These are phyloP conservation scores for Gopherus flavomarginatus DNA, from an alignment of 2,113 vertebrate species.

Conservation along the genomic window DNA sequence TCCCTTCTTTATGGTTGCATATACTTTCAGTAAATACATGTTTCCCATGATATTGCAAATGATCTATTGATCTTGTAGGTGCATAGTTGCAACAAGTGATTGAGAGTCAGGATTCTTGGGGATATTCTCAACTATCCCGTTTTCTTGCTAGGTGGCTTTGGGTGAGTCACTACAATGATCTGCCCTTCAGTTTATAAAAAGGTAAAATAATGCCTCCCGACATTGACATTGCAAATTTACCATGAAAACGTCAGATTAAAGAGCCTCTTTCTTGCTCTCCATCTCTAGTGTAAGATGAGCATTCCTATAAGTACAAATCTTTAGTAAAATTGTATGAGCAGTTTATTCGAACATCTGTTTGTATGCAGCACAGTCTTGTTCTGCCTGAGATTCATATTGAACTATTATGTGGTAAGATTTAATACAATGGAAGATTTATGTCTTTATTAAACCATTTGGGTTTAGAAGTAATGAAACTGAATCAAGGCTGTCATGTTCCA, in stretches of 20 bases:
- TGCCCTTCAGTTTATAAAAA: neutral
- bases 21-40: neutral
- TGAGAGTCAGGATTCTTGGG: neutral
- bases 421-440: neutral
- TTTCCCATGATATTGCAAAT: neutral
- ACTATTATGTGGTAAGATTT: neutral
- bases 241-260: neutral
- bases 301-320: neutral
- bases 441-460: neutral
- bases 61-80: neutral
- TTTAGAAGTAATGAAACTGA: neutral
- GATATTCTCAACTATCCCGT: neutral
- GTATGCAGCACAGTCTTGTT: accelerated
- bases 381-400: neutral
- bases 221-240: neutral
- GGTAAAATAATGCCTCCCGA: neutral
- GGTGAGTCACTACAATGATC: neutral
- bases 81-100: neutral
- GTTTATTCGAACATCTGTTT: neutral
- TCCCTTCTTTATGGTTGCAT: neutral
- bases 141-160: neutral
- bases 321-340: neutral
- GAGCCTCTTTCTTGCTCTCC: neutral
- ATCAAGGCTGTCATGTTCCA: neutral
- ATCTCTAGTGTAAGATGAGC: neutral